phyloP scores from a whole-genome alignment of 2,797 vertebrate genomes.

The Hirundo rustica region DNA sequence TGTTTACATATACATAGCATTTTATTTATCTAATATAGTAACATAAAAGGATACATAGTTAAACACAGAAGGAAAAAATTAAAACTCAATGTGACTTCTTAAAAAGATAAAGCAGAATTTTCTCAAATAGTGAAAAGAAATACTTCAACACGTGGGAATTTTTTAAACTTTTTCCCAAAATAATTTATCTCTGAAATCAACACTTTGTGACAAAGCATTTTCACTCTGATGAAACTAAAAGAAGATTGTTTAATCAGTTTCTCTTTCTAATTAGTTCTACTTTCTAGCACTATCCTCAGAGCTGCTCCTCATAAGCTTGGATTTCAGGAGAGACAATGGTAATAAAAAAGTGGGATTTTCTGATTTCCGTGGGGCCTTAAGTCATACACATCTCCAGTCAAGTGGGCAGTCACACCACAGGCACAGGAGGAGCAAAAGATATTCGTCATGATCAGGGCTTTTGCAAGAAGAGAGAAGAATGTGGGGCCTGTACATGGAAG shows the following conservation, averaged over 20 bases:
- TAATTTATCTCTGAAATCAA: background rate
- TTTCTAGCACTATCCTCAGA: background rate
- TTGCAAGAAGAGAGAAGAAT: background rate
- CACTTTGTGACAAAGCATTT: background rate
- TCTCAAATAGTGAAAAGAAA: background rate
- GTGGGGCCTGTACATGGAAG: background rate
- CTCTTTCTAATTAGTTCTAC: background rate
- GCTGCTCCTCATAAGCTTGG: background rate
- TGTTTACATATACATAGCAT: background rate
- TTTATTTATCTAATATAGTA: background rate
- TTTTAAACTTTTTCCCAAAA: background rate
- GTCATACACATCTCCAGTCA: background rate
- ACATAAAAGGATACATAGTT: background rate
- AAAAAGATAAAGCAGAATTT: background rate
- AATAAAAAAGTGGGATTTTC: background rate
- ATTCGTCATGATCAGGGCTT: fast-evolving
- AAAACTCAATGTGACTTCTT: background rate
- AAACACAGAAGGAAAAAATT: background rate
- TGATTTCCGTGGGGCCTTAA: background rate
- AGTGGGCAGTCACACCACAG: background rate
- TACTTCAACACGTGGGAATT: background rate
- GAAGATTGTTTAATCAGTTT: background rate
- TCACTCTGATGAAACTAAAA: background rate
- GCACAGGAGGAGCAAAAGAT: background rate
- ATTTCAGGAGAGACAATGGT: background rate